Conservation (phyloP, 2,888 invertebrate genomes). For the Escarpia spicata region DNA sequence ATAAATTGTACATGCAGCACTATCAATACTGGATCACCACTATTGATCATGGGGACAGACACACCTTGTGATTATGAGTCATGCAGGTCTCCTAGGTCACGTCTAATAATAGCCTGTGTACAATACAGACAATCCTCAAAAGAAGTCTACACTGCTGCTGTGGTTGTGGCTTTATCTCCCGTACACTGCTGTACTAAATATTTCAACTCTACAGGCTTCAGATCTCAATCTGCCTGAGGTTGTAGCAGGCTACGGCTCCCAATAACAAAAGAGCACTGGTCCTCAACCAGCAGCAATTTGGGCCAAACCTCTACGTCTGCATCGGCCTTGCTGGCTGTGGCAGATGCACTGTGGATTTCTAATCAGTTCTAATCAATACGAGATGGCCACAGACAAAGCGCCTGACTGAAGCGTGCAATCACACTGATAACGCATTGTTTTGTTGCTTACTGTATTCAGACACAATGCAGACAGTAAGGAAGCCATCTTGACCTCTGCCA, state of each 20-base stretch:
- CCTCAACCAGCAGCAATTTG: not conserved
- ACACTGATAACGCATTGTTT: not conserved
- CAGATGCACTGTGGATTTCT: conserved; percentile 11
- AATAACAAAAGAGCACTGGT: no score
- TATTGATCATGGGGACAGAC: not conserved
- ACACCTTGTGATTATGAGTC: not conserved
- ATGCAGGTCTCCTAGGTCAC: not conserved
- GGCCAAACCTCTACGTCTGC: not conserved
- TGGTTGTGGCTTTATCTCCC: not conserved
- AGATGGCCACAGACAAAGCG: conserved; percentile 1
- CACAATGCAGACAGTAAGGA: not conserved
- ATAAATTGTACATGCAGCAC: not conserved
- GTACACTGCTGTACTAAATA: not conserved
- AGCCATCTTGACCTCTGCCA: not conserved
- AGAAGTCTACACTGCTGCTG: not conserved
- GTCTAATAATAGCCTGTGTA: conserved; percentile 3
- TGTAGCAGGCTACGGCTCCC: no score
- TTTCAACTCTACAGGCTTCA: no score
- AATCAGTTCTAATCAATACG: not conserved
- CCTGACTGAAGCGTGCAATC: not conserved
- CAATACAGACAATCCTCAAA: not conserved
- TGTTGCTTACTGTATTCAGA: not conserved
- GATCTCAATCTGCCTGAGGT: no score
- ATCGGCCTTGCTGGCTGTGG: not conserved
- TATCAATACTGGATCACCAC: not conserved